Conservation (phyloP, 2,113 vertebrate species). For the Jaculus jaculus region DNA sequence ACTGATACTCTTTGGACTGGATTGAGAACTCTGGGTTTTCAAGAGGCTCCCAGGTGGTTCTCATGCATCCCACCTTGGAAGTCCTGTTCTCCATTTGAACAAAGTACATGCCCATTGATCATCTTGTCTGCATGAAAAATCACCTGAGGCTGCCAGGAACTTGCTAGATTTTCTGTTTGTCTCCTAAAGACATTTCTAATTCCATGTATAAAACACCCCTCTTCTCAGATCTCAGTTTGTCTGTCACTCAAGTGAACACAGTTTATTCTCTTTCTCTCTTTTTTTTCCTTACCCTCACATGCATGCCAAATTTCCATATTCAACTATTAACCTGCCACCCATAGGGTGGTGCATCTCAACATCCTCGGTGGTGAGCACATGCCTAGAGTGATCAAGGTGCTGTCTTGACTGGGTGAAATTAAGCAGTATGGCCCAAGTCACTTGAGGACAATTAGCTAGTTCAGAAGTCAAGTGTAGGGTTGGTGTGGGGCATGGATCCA, state of each 20-base stretch:
- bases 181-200: background rate
- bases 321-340: background rate
- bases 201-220: background rate
- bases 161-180: background rate
- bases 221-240: background rate
- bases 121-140: background rate
- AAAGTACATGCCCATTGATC: background rate
- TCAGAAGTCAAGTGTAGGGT: background rate
- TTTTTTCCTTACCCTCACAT: background rate
- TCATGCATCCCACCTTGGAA: background rate
- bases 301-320: background rate
- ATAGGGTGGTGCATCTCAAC: background rate
- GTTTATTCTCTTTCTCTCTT: background rate
- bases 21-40: background rate
- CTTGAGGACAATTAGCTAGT: background rate
- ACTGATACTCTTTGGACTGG: background rate
- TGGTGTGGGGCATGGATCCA: no score
- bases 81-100: background rate
- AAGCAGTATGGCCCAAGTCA: background rate
- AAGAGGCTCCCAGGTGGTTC: background rate
- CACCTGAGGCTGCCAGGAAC: background rate
- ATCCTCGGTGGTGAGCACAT: background rate
- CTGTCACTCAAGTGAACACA: background rate
- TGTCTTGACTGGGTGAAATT: background rate
- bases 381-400: background rate